phyloP scores from a whole-genome alignment of 2,797 vertebrate species.

The Microtus californicus region DNA sequence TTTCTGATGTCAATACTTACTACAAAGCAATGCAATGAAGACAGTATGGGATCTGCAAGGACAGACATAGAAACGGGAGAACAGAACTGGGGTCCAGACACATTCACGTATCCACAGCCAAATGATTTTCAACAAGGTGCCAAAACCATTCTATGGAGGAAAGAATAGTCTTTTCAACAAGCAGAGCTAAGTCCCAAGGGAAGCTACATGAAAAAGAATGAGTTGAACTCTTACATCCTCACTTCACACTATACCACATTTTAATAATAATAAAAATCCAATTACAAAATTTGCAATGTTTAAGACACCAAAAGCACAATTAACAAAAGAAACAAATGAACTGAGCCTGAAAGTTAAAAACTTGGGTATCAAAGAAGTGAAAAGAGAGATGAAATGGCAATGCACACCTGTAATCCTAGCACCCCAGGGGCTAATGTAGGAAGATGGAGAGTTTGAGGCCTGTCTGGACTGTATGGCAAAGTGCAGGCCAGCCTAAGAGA shows the following conservation, averaged over 20 bases:
- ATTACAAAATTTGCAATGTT: not conserved
- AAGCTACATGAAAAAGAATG: not conserved
- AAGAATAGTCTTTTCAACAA: not conserved
- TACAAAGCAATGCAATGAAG: not conserved
- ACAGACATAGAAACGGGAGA: not conserved
- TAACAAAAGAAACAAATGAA: not conserved
- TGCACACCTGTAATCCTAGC: not conserved
- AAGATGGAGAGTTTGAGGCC: not conserved
- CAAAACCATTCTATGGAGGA: not conserved
- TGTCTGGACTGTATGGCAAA: not conserved
- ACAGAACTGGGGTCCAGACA: not conserved
- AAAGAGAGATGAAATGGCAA: not conserved
- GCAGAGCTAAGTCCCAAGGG: not conserved
- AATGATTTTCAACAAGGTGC: not conserved
- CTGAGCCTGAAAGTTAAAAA: not conserved
- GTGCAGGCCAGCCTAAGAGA: not conserved
- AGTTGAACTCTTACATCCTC: not conserved
- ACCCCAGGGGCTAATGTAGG: not conserved
- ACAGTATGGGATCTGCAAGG: not conserved
- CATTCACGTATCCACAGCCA: not conserved
- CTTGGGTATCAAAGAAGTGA: not conserved
- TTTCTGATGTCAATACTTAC: not conserved
- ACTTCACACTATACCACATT: not conserved
- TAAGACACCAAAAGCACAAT: constrained; percentile 15
- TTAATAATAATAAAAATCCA: not conserved